Evolutionary conservation across 2,797 vertebrate genomes (phyloP), one percentile per base, ranked within the genome.

Genomic region (Rhinella marina): DNA sequence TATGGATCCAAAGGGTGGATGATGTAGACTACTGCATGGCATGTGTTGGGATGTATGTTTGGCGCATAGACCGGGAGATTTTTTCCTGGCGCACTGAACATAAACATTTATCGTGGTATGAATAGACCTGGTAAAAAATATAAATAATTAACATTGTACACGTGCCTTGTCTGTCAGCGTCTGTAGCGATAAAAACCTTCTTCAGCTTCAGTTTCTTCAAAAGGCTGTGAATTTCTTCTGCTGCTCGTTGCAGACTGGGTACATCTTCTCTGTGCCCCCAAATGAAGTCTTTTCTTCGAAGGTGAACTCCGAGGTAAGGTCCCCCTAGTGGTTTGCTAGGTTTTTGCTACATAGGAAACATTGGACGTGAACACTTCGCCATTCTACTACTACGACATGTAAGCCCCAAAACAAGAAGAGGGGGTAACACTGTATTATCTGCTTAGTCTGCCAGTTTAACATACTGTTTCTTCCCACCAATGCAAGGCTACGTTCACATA

Each of bases 251-350:
- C n/a, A 99, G 95, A 90, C 97, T 98, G 73, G 98, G 98, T 19
- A 99, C 96, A 0, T 99, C 98, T 57, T 97, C 96, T 92, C 97
- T 93, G 94, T 99, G 98, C 76, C 98, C 98, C 98, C 98, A 99
- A 90, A 99, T 94, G 61, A 99, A 99, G 92, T 99, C 98, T 88
- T 96, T 99, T 73, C 98, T 95, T 77, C 98, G 95, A 61, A 99
- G 94, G 89, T 99, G 98, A 32, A 97, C 97, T 0, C 93, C 98
- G 1, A 99, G 94, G 90, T 98, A 99, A 0, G 97, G 94, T 0
- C 97, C 98, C 0, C 98, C 98, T 84, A 93, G 92, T 12, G 97
- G 96, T 25, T 94, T 96, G 86, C 97, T 97, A 5, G 91, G 92
- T 90, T 96, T 94, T 66, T 94, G 94, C 98, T 99, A 57, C 6